A percentile compares a stretch with the other conserved stretches of the same genome.
These are phyloP conservation scores for Capitulum mitella DNA, from an alignment of 2,888 invertebrate species.

Conservation along the genomic window DNA sequence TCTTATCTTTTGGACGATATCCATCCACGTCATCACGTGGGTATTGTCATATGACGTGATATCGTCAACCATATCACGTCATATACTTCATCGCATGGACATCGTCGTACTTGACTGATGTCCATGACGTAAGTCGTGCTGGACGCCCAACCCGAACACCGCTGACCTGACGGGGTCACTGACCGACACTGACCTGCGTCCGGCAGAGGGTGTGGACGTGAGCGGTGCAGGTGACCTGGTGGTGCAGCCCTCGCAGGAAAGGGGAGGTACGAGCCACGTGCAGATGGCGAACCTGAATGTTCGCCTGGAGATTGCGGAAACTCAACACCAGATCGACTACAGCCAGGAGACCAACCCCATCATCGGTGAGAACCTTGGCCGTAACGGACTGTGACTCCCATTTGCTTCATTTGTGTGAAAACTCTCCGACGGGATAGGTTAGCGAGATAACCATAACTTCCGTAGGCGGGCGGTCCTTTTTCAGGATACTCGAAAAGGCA, in stretches of 20 bases:
- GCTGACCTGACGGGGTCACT: background rate
- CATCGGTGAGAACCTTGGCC: background rate
- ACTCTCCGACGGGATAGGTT: no score
- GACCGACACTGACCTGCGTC: background rate
- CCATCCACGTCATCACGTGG: no score
- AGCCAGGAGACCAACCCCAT: background rate
- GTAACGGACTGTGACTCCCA: no score
- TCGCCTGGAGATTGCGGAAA: background rate
- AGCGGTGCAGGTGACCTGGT: background rate
- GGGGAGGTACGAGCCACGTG: background rate
- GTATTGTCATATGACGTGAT: no score
- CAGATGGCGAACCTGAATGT: background rate
- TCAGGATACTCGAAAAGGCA: no score
- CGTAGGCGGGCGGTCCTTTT: no score
- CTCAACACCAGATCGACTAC: background rate
- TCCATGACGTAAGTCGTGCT: background rate
- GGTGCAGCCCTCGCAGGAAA: background rate
- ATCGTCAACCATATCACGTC: no score
- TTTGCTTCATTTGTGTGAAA: no score
- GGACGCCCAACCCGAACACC: background rate
- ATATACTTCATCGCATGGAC: no score
- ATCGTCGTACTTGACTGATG: no score
- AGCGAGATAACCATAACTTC: no score
- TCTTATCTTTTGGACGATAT: no score
- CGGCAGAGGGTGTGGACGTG: background rate